These are phyloP conservation scores for Polyodon spathula DNA, from an alignment of 2,113 vertebrate genomes.

Conservation along the genomic window DNA sequence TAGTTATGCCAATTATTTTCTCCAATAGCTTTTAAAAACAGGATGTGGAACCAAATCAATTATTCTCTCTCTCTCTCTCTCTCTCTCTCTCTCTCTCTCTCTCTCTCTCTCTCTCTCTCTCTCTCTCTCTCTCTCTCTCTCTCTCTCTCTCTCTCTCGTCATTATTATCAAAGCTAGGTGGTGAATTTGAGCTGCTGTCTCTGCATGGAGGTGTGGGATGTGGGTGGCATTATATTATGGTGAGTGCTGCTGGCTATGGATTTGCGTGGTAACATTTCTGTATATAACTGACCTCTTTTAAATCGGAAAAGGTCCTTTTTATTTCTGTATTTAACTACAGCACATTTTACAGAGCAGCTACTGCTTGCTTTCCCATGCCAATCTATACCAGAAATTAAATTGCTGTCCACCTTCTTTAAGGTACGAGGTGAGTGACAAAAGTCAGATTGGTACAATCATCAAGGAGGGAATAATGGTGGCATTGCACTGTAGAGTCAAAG, in stretches of 20 bases:
- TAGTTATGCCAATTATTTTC: too few relatives aligned
- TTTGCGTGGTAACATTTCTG: background rate
- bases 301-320: background rate
- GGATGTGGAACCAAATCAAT: background rate
- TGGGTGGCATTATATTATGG: constrained; percentile 2
- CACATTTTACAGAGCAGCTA: background rate
- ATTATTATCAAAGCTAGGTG: background rate
- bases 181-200: background rate
- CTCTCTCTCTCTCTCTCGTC: background rate
- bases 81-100: background rate
- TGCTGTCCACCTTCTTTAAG: too few relatives aligned
- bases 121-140: background rate
- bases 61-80: too few relatives aligned
- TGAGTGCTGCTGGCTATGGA: background rate
- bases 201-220: constrained; percentile 2
- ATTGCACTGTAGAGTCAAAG: too few relatives aligned
- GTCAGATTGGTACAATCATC: too few relatives aligned
- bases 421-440: too few relatives aligned
- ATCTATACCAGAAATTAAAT: too few relatives aligned
- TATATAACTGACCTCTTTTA: background rate
- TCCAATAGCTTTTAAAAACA: too few relatives aligned
- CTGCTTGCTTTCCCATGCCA: background rate
- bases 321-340: background rate
- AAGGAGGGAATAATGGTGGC: too few relatives aligned
- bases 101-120: background rate